Evolutionary conservation across 2,113 vertebrate species (phyloP), one percentile per base, ranked within the genome.

Genomic region (Hippocampus comes): DNA sequence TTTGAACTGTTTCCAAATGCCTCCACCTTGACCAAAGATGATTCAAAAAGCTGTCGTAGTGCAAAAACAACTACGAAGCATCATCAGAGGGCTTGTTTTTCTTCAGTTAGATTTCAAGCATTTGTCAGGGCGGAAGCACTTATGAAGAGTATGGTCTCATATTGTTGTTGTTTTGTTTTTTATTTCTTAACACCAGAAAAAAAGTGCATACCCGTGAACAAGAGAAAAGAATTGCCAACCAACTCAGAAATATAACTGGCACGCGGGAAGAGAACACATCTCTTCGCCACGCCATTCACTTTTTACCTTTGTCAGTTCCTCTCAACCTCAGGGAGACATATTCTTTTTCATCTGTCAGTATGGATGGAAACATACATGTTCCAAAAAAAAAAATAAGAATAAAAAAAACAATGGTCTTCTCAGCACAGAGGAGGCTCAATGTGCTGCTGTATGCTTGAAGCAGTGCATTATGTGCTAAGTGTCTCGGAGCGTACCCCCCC

Each of bases 391-490:
- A 81, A 88, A 48, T 17, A 89, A 89, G 74, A 89, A 48, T 17
- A 89, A 89, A 76, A 84, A 74, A 90, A 88, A 89, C 89, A 87
- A 89, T 88, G 80, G 84, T 84, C 73, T 84, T 49, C 43, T 78
- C 70, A 78, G 83, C 82, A 89, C 84, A 43, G 48, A 86, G 83
- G 77, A 87, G 79, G 77, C 80, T 85, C 82, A 75, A 76, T 89
- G 87, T 83, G 88, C 84, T 89, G 86, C 84, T 90, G 86, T 90
- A 90, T 89, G 90, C 88, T 91, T 89, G 87, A 90, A 91, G 87
- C 90, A 85, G 79, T 86, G 89, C 86, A 90, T 90, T 89, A 89
- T 86, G 83, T 87, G 86, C 85, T 90, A 89, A 89, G 86, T 90
- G 89, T 89, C 88, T 90, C 68, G 81, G 78, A 89, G 86, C 84